These are phyloP conservation scores for Slavum lentiscoides DNA, from an alignment of 2,888 invertebrate species.

Conservation along the genomic window DNA sequence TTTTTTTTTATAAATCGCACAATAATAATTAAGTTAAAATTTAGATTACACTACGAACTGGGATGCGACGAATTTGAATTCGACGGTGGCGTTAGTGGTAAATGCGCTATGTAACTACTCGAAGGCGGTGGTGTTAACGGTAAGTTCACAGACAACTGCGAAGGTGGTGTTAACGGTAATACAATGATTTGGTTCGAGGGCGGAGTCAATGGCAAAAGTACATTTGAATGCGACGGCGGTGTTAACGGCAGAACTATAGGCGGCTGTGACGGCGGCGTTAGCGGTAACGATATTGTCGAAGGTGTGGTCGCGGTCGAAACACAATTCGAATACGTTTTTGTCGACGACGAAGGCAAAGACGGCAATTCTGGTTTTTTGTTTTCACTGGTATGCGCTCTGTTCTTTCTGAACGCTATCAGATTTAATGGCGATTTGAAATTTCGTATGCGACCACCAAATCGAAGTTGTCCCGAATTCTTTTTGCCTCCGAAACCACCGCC, in stretches of 20 bases:
- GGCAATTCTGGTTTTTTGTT: neutral
- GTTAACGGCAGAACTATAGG: slow-evolving; percentile 9
- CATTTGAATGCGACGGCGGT: slow-evolving; percentile 9
- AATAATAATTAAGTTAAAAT: no score
- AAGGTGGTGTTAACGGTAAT: slow-evolving; percentile 29
- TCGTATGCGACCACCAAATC: slow-evolving; percentile 81
- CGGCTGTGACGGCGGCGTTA: slow-evolving; percentile 17
- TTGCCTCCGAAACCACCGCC: slow-evolving; percentile 85
- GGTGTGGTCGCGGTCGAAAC: neutral
- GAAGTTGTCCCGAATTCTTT: slow-evolving; percentile 82
- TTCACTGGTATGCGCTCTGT: neutral
- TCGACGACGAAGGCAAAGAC: neutral
- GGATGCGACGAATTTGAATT: neutral
- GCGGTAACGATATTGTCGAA: slow-evolving; percentile 11
- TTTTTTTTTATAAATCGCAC: no score
- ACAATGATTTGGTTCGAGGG: slow-evolving; percentile 12
- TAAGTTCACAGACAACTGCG: neutral
- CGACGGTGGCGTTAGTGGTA: slow-evolving; percentile 25
- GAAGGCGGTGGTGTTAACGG: slow-evolving; percentile 29
- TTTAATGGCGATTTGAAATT: slow-evolving; percentile 73
- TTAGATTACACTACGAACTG: no score
- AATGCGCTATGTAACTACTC: neutral
- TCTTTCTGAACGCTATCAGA: slow-evolving; percentile 16
- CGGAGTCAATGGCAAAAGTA: slow-evolving; percentile 1
- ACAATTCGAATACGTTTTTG: neutral